Conservation (phyloP, 2,797 vertebrate species). For the Cyclopterus lumpus region DNA sequence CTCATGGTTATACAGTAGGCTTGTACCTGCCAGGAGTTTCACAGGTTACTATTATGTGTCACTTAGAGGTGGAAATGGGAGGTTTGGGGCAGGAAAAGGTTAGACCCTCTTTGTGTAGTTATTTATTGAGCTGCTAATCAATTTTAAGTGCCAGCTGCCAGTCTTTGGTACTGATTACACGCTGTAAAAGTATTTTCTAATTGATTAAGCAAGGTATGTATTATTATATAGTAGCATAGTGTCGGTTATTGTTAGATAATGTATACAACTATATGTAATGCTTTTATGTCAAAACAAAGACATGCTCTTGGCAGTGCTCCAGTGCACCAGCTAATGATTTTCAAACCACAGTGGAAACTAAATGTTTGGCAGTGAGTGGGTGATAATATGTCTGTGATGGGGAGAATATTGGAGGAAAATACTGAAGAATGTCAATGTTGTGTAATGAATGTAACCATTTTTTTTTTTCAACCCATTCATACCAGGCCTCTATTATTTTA, state of each 20-base stretch:
- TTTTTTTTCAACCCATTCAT: background rate
- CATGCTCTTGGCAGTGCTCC: background rate
- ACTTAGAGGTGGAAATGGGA: slow-evolving; percentile 45
- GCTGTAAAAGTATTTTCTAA: background rate
- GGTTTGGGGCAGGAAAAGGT: slow-evolving; percentile 45
- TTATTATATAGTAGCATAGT: background rate
- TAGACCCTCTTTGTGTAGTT: slow-evolving; percentile 12
- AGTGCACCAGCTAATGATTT: background rate
- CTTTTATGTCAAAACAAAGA: background rate
- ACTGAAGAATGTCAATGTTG: background rate
- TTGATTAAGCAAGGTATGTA: background rate
- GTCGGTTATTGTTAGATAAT: background rate
- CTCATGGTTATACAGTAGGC: slow-evolving; percentile 30
- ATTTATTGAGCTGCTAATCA: slow-evolving; percentile 13
- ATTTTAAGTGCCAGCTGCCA: background rate
- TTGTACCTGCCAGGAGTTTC: slow-evolving; percentile 50
- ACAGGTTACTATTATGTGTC: slow-evolving; percentile 55
- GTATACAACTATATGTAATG: background rate
- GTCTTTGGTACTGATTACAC: background rate
- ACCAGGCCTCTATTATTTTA: background rate
- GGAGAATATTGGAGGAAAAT: slow-evolving; percentile 5
- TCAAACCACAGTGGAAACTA: slow-evolving; percentile 3
- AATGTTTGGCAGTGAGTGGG: background rate
- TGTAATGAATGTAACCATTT: background rate
- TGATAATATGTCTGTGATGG: background rate